Evolutionary conservation across 2,797 vertebrate species (phyloP).

Genomic region (Monodelphis domestica): DNA sequence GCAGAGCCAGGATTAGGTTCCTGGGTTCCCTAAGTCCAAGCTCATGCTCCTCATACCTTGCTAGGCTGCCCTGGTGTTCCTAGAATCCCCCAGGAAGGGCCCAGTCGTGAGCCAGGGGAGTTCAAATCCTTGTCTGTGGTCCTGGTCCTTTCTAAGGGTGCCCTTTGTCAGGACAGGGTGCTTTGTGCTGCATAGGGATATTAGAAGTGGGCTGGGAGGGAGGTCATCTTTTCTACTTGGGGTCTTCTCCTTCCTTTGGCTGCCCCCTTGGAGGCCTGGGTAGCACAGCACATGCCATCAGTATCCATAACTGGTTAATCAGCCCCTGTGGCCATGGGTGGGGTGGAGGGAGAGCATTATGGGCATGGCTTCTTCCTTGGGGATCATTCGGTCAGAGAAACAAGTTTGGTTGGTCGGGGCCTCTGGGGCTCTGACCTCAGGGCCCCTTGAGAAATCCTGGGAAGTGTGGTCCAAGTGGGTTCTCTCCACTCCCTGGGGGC

Average conservation of each 20-base stretch:
- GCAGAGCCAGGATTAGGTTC: not conserved
- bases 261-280: not conserved
- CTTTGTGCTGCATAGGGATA: not conserved
- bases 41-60: not conserved
- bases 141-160: not conserved
- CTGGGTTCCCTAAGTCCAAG: not conserved
- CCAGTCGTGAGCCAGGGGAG: no score
- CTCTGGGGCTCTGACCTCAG: not conserved
- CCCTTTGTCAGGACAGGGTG: not conserved
- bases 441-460: not conserved
- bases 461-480: not conserved
- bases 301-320: conserved; percentile 16
- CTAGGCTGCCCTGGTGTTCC: no score
- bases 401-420: conserved; percentile 17
- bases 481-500: not conserved
- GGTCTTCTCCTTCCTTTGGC: not conserved
- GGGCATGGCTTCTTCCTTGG: not conserved
- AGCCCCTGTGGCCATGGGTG: not conserved
- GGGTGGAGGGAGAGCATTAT: not conserved
- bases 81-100: not conserved
- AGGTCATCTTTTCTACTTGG: not conserved
- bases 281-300: conserved; percentile 49
- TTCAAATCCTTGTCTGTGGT: no score
- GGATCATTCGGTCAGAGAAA: not conserved
- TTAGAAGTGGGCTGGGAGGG: not conserved